Evolutionary conservation across 2,797 vertebrate genomes (phyloP).

Genomic region (Helarctos malayanus): DNA sequence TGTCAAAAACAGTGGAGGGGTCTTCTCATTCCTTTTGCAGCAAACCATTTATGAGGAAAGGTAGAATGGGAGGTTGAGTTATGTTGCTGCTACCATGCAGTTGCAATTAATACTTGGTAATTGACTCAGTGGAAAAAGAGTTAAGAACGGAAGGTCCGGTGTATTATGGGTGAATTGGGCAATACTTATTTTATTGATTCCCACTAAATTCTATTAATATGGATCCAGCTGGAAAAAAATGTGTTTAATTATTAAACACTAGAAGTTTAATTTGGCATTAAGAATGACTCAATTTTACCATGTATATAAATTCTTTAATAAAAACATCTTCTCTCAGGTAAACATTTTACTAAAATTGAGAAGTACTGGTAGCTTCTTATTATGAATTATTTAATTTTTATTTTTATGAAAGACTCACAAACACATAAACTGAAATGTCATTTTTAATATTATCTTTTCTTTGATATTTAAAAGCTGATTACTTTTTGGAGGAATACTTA

Average conservation of each 20-base stretch:
- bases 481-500: slow-evolving; percentile 70
- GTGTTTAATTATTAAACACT: slow-evolving; percentile 67
- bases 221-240: slow-evolving; percentile 50
- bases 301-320: slow-evolving; percentile 7
- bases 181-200: slow-evolving; percentile 72
- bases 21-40: neutral
- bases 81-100: neutral
- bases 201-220: slow-evolving; percentile 73
- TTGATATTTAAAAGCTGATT: slow-evolving; percentile 72
- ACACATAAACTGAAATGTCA: slow-evolving; percentile 71
- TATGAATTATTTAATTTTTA: neutral
- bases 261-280: slow-evolving; percentile 66
- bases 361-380: slow-evolving; percentile 53
- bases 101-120: neutral
- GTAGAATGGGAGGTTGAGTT: neutral
- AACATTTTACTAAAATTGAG: slow-evolving; percentile 73
- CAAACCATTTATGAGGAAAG: neutral
- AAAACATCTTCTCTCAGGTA: slow-evolving; percentile 71
- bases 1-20: neutral
- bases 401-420: slow-evolving; percentile 55
- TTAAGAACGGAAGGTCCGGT: neutral
- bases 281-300: slow-evolving; percentile 50
- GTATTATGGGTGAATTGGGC: neutral
- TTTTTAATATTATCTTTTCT: slow-evolving; percentile 78
- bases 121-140: neutral